These are phyloP conservation scores for Cyclopterus lumpus DNA, from an alignment of 2,797 vertebrate species.

Conservation along the genomic window DNA sequence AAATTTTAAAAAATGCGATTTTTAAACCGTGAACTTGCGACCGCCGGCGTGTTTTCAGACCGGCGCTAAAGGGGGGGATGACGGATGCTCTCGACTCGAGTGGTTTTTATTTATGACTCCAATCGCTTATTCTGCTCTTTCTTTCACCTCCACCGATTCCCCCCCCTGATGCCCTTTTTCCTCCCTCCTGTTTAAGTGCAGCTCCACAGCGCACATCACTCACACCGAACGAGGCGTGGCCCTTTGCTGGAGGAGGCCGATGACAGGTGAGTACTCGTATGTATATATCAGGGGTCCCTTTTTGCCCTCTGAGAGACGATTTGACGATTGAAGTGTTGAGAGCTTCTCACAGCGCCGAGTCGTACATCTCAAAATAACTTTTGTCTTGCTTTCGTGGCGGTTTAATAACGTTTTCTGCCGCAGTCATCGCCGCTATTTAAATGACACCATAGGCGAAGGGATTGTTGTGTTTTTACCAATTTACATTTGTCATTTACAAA, in stretches of 20 bases:
- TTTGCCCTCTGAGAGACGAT: background rate
- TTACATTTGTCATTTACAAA: too few species aligned
- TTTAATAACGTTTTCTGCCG: background rate
- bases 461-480: too few species aligned
- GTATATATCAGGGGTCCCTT: background rate
- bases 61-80: constrained; percentile 4
- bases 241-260: constrained; percentile 22
- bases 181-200: constrained; percentile 19
- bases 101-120: constrained; percentile 36
- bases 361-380: background rate
- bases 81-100: constrained; percentile 23
- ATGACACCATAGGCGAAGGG: background rate
- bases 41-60: constrained; percentile 10
- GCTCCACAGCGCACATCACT: constrained; percentile 18
- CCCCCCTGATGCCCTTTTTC: background rate
- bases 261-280: background rate
- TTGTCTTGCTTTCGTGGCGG: background rate
- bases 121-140: constrained; percentile 24
- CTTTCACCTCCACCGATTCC: background rate
- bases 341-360: background rate
- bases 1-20: too few species aligned
- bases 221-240: constrained; percentile 26
- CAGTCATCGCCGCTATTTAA: background rate
- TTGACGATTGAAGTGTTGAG: background rate
- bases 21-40: too few species aligned